A percentile compares a stretch with the other conserved stretches of the same genome.
phyloP scores from a whole-genome alignment of 2,113 vertebrate species.

The Dissostichus mawsoni region DNA sequence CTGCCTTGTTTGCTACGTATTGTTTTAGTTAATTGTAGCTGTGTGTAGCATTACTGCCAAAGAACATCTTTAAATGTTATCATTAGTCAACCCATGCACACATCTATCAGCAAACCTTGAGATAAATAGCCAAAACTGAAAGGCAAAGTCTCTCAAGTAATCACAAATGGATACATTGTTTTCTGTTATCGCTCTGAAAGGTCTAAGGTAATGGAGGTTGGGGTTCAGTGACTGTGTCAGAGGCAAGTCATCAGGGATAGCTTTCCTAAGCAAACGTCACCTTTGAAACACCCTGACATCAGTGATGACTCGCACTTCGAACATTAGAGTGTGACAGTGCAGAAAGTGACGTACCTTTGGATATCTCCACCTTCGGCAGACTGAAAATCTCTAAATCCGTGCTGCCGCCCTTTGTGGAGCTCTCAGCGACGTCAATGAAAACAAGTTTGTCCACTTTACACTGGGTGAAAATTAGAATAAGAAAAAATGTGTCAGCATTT shows the following conservation, averaged over 20 bases:
- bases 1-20: too few relatives aligned
- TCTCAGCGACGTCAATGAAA: constrained; percentile 90
- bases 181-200: not conserved
- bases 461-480: constrained; percentile 67
- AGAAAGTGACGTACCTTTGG: constrained; percentile 85
- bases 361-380: constrained; percentile 91
- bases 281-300: constrained; percentile 2
- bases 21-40: too few relatives aligned
- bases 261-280: not conserved
- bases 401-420: constrained; percentile 89
- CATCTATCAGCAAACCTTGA: not conserved
- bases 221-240: not conserved
- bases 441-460: constrained; percentile 90
- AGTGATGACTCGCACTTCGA: constrained; percentile 19
- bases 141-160: not conserved
- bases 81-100: not conserved
- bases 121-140: not conserved
- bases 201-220: not conserved
- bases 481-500: not conserved
- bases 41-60: too few relatives aligned
- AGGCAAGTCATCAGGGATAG: not conserved
- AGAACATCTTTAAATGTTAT: too few relatives aligned
- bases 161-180: not conserved
- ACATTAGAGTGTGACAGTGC: not conserved
- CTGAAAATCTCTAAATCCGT: constrained; percentile 94